A percentile compares a stretch with the other conserved stretches of the same genome.
Conservation (phyloP, 2,888 invertebrate genomes). For the Temnothorax unifasciatus region DNA sequence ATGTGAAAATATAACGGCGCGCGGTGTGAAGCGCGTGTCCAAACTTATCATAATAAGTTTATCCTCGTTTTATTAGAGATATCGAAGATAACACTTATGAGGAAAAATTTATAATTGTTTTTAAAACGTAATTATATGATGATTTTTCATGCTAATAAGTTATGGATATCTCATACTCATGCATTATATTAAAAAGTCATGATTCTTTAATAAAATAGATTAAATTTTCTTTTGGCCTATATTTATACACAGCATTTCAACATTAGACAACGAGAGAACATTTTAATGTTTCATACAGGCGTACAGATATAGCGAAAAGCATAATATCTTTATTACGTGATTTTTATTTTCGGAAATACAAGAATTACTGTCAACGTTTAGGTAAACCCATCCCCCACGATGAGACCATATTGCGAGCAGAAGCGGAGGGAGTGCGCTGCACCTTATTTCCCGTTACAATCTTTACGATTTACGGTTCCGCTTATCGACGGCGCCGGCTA, state of each 20-base stretch:
- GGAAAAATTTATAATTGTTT: not conserved
- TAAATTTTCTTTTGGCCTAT: not conserved
- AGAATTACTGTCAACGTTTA: not conserved
- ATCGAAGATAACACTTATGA: not conserved
- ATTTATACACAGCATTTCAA: not conserved
- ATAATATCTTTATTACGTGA: not conserved
- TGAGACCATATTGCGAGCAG: not conserved
- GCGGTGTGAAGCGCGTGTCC: too few species aligned
- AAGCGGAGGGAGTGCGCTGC: not conserved
- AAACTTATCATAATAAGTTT: not conserved
- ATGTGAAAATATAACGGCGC: not conserved
- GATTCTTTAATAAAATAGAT: not conserved
- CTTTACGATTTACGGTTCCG: slow-evolving; percentile 15
- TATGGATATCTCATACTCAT: not conserved
- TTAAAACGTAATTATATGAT: not conserved
- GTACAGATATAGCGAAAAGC: not conserved
- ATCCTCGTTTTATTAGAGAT: not conserved
- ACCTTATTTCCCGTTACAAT: slow-evolving; percentile 16
- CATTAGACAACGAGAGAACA: not conserved
- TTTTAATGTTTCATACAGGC: not conserved
- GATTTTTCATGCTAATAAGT: not conserved
- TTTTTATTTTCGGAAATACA: not conserved
- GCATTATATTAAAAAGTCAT: not conserved
- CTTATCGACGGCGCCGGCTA: slow-evolving; percentile 41
- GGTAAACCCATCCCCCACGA: not conserved